phyloP scores from a whole-genome alignment of 2,113 vertebrate species.

The Myodes glareolus region DNA sequence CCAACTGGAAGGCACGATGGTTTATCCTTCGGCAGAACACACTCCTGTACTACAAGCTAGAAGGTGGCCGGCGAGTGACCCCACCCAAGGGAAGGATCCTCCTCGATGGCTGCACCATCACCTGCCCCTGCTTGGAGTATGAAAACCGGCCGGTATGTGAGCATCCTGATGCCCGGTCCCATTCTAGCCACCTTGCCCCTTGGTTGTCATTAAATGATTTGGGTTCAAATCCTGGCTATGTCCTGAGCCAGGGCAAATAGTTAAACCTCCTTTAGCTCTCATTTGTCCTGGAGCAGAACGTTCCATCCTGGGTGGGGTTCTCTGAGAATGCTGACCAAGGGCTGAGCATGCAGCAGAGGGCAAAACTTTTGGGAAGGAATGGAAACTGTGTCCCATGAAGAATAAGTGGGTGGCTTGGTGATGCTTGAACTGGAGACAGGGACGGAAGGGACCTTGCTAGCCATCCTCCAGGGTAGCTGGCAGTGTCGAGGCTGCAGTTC shows the following conservation, averaged over 20 bases:
- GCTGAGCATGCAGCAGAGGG: neutral
- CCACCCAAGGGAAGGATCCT: conserved; percentile 92
- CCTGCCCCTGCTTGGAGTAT: conserved; percentile 94
- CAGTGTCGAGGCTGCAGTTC: neutral
- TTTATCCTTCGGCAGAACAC: conserved; percentile 93
- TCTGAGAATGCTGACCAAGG: neutral
- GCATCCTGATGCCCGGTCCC: neutral
- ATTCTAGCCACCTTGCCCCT: too few species aligned
- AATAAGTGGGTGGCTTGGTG: neutral
- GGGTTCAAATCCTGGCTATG: neutral
- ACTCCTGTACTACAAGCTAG: conserved; percentile 95
- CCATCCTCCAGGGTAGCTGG: neutral
- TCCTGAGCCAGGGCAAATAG: neutral
- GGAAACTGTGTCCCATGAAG: neutral
- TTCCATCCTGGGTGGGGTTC: neutral
- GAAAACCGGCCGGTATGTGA: conserved; percentile 92
- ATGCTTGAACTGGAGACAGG: neutral
- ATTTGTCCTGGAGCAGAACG: neutral
- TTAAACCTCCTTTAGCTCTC: neutral
- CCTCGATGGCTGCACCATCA: conserved; percentile 91
- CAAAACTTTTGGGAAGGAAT: neutral
- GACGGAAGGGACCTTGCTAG: neutral
- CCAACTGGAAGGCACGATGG: conserved; percentile 97
- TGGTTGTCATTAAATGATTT: neutral
- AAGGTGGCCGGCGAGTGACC: conserved; percentile 90